A percentile compares a stretch with the other conserved stretches of the same genome.
Conservation (phyloP, 2,113 vertebrate genomes). For the Pycnonotus jocosus region DNA sequence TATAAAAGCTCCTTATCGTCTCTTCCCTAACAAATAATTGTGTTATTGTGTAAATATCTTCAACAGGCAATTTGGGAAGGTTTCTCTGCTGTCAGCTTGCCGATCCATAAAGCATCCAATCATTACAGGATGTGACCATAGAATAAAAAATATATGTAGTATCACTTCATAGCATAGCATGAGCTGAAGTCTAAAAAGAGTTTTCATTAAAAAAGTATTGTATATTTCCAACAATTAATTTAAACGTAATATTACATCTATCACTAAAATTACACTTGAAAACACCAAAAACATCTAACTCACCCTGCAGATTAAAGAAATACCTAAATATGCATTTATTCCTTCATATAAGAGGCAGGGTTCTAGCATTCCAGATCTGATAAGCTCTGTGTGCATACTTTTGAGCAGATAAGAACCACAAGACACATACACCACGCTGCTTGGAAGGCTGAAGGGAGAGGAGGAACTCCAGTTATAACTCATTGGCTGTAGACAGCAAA, state of each 20-base stretch:
- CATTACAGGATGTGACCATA: neutral
- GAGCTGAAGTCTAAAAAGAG: neutral
- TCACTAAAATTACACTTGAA: neutral
- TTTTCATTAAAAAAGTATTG: neutral
- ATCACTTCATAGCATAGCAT: neutral
- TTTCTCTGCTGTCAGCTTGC: neutral
- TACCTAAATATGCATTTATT: neutral
- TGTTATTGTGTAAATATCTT: neutral
- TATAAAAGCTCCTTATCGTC: neutral
- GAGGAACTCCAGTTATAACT: constrained; percentile 1
- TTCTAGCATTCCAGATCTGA: constrained; percentile 38
- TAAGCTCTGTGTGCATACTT: constrained; percentile 11
- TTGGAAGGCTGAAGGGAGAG: neutral
- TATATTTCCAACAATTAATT: neutral
- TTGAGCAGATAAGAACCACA: constrained; percentile 39
- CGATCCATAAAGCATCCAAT: neutral
- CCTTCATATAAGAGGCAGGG: neutral
- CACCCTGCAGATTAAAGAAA: neutral
- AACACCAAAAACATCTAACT: neutral
- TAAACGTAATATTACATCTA: neutral
- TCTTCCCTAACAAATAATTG: neutral
- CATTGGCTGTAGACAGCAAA: neutral
- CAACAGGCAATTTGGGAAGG: neutral
- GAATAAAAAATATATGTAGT: neutral
- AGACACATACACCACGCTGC: neutral